A percentile compares a stretch with the other conserved stretches of the same genome.
Conservation (phyloP, 2,888 invertebrate species). For the Micropterix aruncella region DNA sequence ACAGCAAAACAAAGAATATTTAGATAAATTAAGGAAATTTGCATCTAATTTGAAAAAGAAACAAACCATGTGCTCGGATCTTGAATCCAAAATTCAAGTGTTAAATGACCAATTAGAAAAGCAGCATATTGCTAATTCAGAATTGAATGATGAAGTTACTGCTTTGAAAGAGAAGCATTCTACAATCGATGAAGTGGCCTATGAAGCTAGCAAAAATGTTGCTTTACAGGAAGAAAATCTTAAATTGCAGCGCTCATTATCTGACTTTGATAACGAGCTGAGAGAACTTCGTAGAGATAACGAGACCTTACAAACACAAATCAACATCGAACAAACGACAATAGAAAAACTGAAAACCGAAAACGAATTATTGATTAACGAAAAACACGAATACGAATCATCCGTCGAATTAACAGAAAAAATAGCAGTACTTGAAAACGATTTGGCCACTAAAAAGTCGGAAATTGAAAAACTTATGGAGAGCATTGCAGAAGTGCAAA, state of each 20-base stretch:
- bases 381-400: slow-evolving; percentile 20
- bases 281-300: slow-evolving; percentile 21
- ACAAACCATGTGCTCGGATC: slow-evolving; percentile 44
- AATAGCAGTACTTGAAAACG: slow-evolving; percentile 25
- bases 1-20: slow-evolving; percentile 49
- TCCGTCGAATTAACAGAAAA: slow-evolving; percentile 23
- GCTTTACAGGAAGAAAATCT: slow-evolving; percentile 10
- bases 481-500: slow-evolving; percentile 23
- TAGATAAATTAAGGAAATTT: slow-evolving; percentile 67
- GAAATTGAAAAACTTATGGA: slow-evolving; percentile 23
- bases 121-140: slow-evolving; percentile 1
- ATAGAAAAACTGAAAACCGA: slow-evolving; percentile 7
- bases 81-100: slow-evolving; percentile 38
- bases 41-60: slow-evolving; percentile 67
- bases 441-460: slow-evolving; percentile 25
- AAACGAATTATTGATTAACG: slow-evolving; percentile 16
- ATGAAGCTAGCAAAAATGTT: slow-evolving; percentile 7
- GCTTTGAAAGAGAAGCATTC: background rate
- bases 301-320: slow-evolving; percentile 16
- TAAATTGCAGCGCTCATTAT: slow-evolving; percentile 8
- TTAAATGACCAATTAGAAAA: slow-evolving; percentile 7
- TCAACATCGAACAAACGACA: slow-evolving; percentile 9
- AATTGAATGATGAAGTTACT: background rate
- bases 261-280: slow-evolving; percentile 4
- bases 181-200: slow-evolving; percentile 5